Evolutionary conservation across 2,113 vertebrate species (phyloP).

Genomic region (Noturus placidus): DNA sequence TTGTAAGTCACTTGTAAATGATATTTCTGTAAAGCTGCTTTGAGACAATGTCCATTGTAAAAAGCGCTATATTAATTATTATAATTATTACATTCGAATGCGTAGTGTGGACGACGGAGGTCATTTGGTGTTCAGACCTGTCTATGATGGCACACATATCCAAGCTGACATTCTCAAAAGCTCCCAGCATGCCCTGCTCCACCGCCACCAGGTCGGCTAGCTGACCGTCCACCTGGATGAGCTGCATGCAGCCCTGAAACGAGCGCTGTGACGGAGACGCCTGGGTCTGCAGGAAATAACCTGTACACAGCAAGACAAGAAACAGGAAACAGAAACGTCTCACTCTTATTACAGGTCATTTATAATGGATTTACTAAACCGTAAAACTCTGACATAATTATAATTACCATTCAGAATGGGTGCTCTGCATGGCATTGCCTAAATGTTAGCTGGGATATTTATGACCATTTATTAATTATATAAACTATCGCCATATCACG

Average conservation of each 20-base stretch:
- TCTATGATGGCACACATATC: conserved; percentile 98
- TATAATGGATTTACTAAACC: background rate
- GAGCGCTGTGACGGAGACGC: conserved; percentile 76
- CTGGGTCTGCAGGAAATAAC: conserved; percentile 74
- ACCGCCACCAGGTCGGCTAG: conserved; percentile 83
- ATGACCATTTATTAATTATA: background rate
- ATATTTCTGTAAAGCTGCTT: too few relatives aligned
- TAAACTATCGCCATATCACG: background rate
- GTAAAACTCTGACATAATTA: background rate
- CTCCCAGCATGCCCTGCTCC: conserved; percentile 84
- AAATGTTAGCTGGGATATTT: background rate
- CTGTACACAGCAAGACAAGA: conserved; percentile 64
- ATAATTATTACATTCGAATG: too few relatives aligned
- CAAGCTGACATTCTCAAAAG: conserved; percentile 92
- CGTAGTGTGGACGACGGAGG: background rate
- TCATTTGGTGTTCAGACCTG: conserved; percentile 71
- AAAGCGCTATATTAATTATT: too few relatives aligned
- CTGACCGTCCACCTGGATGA: conserved; percentile 92
- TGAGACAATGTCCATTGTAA: too few relatives aligned
- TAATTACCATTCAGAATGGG: background rate
- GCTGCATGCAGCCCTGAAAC: conserved; percentile 98
- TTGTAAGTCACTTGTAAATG: too few relatives aligned
- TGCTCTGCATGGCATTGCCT: background rate
- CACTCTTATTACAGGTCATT: background rate
- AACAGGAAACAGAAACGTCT: background rate